Evolutionary conservation across 1,140 invertebrate genomes (phyloP), one percentile per base, ranked within the genome.

Genomic region (Drosophila kepulauana): DNA sequence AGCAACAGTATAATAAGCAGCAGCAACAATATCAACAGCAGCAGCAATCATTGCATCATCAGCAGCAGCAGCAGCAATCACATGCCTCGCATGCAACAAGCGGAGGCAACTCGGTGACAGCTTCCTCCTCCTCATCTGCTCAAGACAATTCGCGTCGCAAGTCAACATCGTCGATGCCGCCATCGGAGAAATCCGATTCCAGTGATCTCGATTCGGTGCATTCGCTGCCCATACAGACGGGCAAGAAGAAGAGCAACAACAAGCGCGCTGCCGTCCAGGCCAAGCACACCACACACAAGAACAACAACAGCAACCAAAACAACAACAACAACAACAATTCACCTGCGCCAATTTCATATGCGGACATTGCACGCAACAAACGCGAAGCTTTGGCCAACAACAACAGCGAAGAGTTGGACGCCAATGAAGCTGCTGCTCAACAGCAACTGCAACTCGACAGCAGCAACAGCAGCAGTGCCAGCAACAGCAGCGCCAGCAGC

Each of bases 191-290:
- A 91, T 96, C 95, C 0, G 95, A 95, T 81, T 94, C 94, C 49
- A 94, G 94, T 75, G 96, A 96, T 82, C 93, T 95, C 49, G 96
- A 96, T 78, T 96, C 95, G 13, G 95, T 96, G 8, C 95, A 96
- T 92, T 96, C 96, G 51, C 91, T 96, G 61, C 96, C 96, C 8
- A 95, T 96, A 20, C 95, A 95, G 59, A 91, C 90, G 38, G 84
- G 71, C 59, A 89, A 91, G 5, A 88, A 89, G 75, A 85, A 79
- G 69, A 79, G 69, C 75, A 77, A 79, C 33, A 75, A 78, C 33
- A 69, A 75, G 38, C 76, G 76, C 13, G 38, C 30, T 7, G 66
- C 20, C 15, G 63, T 38, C 5, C 76, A 64, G 33, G 41, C 63
- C 48, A 78, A 64, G 43, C 73, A 79, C 6, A 65, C 30, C 48